Evolutionary conservation across 2,888 invertebrate species (phyloP).

Genomic region (Cosmopolites sordidus): DNA sequence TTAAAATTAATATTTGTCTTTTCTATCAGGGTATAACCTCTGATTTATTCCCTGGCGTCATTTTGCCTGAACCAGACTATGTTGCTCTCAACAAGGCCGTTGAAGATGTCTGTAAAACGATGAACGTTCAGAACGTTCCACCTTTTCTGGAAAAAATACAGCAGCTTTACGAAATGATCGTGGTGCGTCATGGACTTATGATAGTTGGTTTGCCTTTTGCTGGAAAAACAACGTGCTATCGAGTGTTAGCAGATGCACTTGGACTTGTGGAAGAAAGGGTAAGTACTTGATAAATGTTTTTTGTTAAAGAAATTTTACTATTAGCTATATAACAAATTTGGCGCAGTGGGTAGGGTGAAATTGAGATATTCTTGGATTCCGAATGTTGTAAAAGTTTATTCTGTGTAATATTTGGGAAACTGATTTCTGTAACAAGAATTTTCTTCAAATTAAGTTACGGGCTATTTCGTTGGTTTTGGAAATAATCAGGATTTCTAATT

Average conservation of each 20-base stretch:
- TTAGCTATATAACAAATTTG: neutral
- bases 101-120: constrained; percentile 60
- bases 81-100: constrained; percentile 63
- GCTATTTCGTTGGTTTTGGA: too few species aligned
- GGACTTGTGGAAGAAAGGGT: constrained; percentile 72
- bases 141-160: constrained; percentile 87
- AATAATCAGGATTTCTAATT: too few species aligned
- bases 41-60: constrained; percentile 86
- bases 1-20: constrained; percentile 28
- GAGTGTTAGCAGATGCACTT: constrained; percentile 75
- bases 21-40: constrained; percentile 89
- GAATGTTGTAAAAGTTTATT: too few species aligned
- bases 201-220: constrained; percentile 87
- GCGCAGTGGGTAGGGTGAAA: too few species aligned
- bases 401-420: too few species aligned
- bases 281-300: constrained; percentile 22
- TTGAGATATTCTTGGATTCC: too few species aligned
- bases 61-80: constrained; percentile 75
- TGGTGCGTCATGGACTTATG: constrained; percentile 92
- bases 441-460: too few species aligned
- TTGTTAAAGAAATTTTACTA: neutral
- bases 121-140: constrained; percentile 78
- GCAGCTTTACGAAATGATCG: constrained; percentile 92
- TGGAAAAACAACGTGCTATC: constrained; percentile 85
- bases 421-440: too few species aligned